phyloP scores from a whole-genome alignment of 2,113 vertebrate species.

The Accipiter cooperii region DNA sequence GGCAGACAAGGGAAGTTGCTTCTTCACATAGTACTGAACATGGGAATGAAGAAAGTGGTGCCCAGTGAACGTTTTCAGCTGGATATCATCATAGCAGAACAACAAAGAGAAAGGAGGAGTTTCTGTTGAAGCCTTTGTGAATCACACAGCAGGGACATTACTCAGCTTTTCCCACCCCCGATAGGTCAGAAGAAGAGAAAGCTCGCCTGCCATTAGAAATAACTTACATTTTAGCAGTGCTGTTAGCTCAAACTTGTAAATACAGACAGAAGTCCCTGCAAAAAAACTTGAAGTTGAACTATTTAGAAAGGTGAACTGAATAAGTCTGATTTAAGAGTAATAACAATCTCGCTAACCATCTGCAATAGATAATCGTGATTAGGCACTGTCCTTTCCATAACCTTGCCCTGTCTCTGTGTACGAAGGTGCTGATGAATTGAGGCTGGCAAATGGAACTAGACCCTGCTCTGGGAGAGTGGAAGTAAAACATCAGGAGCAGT shows the following conservation, averaged over 20 bases:
- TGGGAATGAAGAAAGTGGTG: background rate
- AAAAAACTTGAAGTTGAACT: background rate
- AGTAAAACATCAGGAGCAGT: constrained; percentile 60
- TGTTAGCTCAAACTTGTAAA: background rate
- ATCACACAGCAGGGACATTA: background rate
- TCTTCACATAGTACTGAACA: background rate
- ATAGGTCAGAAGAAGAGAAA: background rate
- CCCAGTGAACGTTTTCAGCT: background rate
- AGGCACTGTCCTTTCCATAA: background rate
- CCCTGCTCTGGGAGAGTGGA: constrained; percentile 69
- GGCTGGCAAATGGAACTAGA: constrained; percentile 19
- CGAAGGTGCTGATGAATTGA: constrained; percentile 56
- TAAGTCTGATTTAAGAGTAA: background rate
- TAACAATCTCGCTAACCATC: background rate
- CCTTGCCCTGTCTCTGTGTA: background rate
- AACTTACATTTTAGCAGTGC: background rate
- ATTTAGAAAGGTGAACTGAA: background rate
- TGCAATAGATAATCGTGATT: background rate
- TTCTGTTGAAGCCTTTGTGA: background rate
- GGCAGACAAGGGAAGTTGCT: background rate
- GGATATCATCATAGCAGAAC: background rate
- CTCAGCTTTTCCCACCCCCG: background rate
- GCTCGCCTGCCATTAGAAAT: background rate
- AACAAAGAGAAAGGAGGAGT: background rate
- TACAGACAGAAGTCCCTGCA: background rate